These are phyloP conservation scores for Elymnias hypermnestra DNA, from an alignment of 1,140 invertebrate species.

Conservation along the genomic window DNA sequence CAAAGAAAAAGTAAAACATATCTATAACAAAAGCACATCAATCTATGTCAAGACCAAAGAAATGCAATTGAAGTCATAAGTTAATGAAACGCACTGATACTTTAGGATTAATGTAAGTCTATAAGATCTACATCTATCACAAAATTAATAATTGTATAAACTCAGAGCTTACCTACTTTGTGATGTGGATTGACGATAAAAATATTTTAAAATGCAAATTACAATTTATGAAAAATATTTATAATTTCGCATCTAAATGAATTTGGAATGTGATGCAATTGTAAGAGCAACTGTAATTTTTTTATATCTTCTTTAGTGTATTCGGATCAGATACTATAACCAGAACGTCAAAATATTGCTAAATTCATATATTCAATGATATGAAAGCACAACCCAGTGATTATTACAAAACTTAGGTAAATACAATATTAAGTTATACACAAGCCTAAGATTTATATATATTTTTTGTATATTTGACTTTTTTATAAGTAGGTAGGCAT, in stretches of 20 bases:
- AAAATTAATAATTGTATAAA: constrained; percentile 18
- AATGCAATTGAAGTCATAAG: constrained; percentile 40
- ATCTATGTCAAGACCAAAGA: constrained; percentile 49
- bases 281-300: constrained; percentile 4
- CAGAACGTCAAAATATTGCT: constrained; percentile 12
- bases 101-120: constrained; percentile 16
- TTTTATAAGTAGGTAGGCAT: constrained; percentile 30
- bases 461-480: too few species aligned
- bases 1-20: constrained; percentile 63
- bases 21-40: constrained; percentile 67
- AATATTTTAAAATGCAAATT: background rate
- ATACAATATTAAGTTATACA: too few species aligned
- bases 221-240: background rate
- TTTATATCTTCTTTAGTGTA: constrained; percentile 9
- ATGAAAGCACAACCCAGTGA: constrained; percentile 25
- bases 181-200: constrained; percentile 1
- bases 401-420: constrained; percentile 18
- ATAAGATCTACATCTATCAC: constrained; percentile 16
- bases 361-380: constrained; percentile 16
- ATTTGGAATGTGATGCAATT: constrained; percentile 16
- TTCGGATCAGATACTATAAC: too few species aligned
- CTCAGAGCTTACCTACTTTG: constrained; percentile 33
- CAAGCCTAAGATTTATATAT: too few species aligned
- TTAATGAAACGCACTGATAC: constrained; percentile 16
- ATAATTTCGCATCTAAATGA: background rate